These are phyloP conservation scores for Patagioenas fasciata DNA, from an alignment of 2,113 vertebrate species.

Conservation along the genomic window DNA sequence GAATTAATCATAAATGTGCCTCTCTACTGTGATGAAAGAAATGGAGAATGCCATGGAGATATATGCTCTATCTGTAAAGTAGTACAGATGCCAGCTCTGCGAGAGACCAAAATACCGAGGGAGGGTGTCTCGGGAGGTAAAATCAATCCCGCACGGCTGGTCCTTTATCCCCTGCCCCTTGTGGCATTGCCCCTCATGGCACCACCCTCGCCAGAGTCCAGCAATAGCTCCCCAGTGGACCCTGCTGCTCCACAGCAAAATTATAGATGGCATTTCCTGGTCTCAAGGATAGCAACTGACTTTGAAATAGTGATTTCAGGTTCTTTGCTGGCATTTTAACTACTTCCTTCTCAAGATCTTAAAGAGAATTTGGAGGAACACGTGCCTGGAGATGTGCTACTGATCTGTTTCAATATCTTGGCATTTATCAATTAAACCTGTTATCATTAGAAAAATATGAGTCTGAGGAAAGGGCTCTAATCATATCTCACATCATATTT, in stretches of 20 bases:
- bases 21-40: background rate
- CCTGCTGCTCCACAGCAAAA: background rate
- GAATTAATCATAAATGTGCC: background rate
- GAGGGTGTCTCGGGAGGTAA: background rate
- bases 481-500: background rate
- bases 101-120: background rate
- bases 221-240: background rate
- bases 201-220: background rate
- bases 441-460: background rate
- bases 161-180: background rate
- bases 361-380: background rate
- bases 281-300: background rate
- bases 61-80: background rate
- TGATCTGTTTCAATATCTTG: background rate
- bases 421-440: background rate
- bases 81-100: background rate
- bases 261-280: background rate
- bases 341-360: background rate
- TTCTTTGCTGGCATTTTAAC: background rate
- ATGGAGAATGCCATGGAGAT: background rate
- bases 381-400: background rate
- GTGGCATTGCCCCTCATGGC: background rate
- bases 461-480: background rate
- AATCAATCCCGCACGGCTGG: rapidly evolving
- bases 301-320: background rate